Evolutionary conservation across 2,888 invertebrate genomes (phyloP), one percentile per base, ranked within the genome.

Genomic region (Archaeoteleia sp.): DNA sequence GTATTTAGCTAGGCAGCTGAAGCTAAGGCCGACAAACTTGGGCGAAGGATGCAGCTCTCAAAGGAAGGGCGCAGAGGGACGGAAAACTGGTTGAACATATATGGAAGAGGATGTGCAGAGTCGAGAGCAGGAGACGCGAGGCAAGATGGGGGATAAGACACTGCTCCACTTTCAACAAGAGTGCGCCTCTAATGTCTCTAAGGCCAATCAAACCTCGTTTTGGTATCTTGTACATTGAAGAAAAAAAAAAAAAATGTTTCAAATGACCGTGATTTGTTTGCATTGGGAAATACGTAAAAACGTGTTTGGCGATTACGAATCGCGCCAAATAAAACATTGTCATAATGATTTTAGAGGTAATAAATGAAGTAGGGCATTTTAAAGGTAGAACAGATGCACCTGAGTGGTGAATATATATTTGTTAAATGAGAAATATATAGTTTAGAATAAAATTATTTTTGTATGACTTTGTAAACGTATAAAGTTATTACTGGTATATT

Each of bases 11-110:
- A 7, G 45, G 43, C 45, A 55, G 45, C 45, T 45, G 55, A 51
- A 7, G 27, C 48, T 14, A 49, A 14, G 37, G n/a, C n/a, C n/a
- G n/a, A n/a, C n/a, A n/a, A n/a, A n/a, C n/a, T 15, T 17, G 27
- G 23, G 10, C 17, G 42, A 42, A 54, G 34, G 54, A 39, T 30
- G 57, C 46, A 40, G 23, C 46, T 53, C 34, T 40, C n/a, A 30
- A 34, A 42, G 25, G 34, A 25, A 53, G 34, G 42, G 42, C 42
- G 25, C 40, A 15, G 15, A 23, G 39, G 45, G 39, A 39, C 23
- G 37, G 20, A 57, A 57, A 57, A n/a, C 57, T 57, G 57, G 62
- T 48, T 42, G 61, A 53, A 32, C 61, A 46, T 46, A 34, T 27
- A 48, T 42, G 35, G 30, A 45, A 25, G 61, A 48, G 62, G 62